Evolutionary conservation across 2,888 invertebrate species (phyloP).

Genomic region (Philhelius pedissequus): DNA sequence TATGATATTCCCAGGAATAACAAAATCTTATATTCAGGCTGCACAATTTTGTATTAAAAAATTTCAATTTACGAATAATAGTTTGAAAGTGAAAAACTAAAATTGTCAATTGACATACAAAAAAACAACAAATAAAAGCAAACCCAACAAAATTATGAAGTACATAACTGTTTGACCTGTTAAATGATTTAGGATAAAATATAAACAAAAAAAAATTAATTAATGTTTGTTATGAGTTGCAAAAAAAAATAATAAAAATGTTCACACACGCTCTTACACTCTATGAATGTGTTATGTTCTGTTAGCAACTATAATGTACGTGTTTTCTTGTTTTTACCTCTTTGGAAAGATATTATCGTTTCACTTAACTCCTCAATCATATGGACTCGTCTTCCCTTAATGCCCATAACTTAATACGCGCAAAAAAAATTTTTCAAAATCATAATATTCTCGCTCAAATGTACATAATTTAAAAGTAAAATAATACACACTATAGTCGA

Average conservation of each 20-base stretch:
- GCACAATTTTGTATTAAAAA: too few relatives aligned
- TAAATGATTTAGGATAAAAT: conserved; percentile 53
- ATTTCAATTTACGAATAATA: too few relatives aligned
- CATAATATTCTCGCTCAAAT: conserved; percentile 31
- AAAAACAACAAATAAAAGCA: not conserved
- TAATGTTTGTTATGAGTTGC: conserved; percentile 55
- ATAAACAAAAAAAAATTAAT: not conserved
- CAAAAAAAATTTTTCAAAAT: conserved; percentile 54
- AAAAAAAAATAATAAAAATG: conserved; percentile 54
- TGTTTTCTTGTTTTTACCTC: conserved; percentile 86
- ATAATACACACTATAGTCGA: not conserved
- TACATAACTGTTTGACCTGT: not conserved
- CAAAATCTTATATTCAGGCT: too few relatives aligned
- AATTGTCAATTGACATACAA: not conserved
- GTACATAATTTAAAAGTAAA: not conserved
- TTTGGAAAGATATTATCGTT: conserved; percentile 99
- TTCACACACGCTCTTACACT: conserved; percentile 46
- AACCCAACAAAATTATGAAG: too few relatives aligned
- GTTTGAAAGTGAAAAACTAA: too few relatives aligned
- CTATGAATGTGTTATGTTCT: conserved; percentile 46
- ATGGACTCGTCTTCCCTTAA: conserved; percentile 98
- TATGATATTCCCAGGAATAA: too few relatives aligned
- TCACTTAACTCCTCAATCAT: conserved; percentile 99
- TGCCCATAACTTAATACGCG: conserved; percentile 92
- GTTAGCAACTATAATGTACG: conserved; percentile 44